Evolutionary conservation across 2,113 vertebrate genomes (phyloP), one percentile per base, ranked within the genome.

Genomic region (Patagioenas fasciata): DNA sequence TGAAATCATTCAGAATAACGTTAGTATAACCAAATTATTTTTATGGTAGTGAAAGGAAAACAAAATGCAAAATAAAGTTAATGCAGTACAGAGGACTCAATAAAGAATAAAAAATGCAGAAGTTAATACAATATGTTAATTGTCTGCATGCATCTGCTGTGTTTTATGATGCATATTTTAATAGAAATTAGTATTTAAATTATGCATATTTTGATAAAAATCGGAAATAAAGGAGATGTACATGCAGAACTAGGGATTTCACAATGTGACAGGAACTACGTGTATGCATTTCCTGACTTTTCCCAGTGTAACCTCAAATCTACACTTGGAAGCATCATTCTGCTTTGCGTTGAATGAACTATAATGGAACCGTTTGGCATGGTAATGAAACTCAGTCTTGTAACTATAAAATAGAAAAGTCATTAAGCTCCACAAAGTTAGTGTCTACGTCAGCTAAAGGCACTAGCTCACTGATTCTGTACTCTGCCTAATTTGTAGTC

Each of bases 111-210:
- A 91, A 94, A 91, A 83, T 70, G 40, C 66, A 70, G 31, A 93
- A 89, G 71, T 85, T 95, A 88, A 96, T 94, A 96, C 81, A 91
- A 21, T 82, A 85, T 95, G 94, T 85, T 96, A 95, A 95, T 95
- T 91, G 77, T 84, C 57, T 91, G 44, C 58, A 58, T 95, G 54
- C 74, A 91, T 91, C 87, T 96, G 88, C 58, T 92, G 3, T 83
- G 62, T 85, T 92, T 96, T 96, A 70, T 94, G 79, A 70, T 93
- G 87, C 74, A 60, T 91, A 91, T 94, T 95, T 93, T 93, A 82
- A 56, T 58, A 85, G 67, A 51, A 94, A 80, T 72, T 81, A 85
- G 42, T 16, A 0, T 85, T 80, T 64, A 88, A 80, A 61, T 87
- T 61, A 42, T 70, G 67, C 42, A 32, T 73, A 29, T 85, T 85